Evolutionary conservation across 2,797 vertebrate species (phyloP), one percentile per base, ranked within the genome.

Genomic region (Periparus ater): DNA sequence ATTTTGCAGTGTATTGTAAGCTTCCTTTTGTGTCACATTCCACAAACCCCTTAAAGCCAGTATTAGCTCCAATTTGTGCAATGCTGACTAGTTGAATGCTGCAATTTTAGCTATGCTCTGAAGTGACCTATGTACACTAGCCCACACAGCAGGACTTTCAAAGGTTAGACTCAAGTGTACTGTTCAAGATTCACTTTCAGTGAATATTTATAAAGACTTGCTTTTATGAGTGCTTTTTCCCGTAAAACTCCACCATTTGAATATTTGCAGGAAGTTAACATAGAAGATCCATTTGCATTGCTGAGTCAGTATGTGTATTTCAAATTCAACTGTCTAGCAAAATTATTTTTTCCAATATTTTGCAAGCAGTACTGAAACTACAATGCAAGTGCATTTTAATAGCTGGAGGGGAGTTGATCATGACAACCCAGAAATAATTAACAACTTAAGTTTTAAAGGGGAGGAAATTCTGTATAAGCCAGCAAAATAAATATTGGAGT

Each of bases 361-460:
- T 83, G 61, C 82, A 67, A 88, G 84, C 71, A 97, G 93, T 94
- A 97, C 94, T 96, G 97, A 95, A 96, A 93, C 92, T 94, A 96
- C 92, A 91, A 78, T 51, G 76, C 92, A 94, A 95, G 89, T 96
- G 72, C 75, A 95, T 95, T 97, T 96, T 96, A 96, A 91, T 97
- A 96, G 86, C 88, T 89, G 55, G 66, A 94, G 65, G 89, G 89
- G 96, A 97, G 92, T 86, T 90, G 94, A 88, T 95, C 76, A 32
- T 86, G 94, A 93, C 93, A 96, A 94, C 92, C 73, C 53, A 94
- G 95, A 91, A 96, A 97, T 97, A 97, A 97, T 97, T 97, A 97
- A 97, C 91, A 96, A 79, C 92, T 95, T 95, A 66, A 4, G 3
- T 91, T 96, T 96, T 94, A 94, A 93, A 96, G 40, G 94, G 96